These are phyloP conservation scores for Isichthys henryi DNA, from an alignment of 2,113 vertebrate species.

Conservation along the genomic window DNA sequence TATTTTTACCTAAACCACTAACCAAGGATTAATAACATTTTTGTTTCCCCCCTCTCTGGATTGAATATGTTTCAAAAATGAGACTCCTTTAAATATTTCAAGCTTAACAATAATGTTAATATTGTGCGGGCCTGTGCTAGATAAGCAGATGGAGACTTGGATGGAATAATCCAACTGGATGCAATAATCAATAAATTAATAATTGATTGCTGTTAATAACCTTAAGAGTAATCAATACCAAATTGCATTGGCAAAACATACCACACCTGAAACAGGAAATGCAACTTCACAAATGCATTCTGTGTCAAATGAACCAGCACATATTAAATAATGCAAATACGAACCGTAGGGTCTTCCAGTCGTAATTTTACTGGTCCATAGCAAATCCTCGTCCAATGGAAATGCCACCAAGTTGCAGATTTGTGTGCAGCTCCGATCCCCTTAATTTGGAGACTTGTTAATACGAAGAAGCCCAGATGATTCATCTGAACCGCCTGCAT, in stretches of 20 bases:
- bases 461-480: neutral
- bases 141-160: neutral
- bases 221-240: neutral
- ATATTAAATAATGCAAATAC: neutral
- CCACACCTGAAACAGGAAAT: neutral
- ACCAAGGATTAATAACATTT: neutral
- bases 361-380: neutral
- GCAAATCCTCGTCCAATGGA: neutral
- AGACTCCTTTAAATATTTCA: neutral
- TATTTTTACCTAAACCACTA: neutral
- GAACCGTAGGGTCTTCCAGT: neutral
- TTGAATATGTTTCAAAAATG: neutral
- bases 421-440: too few relatives aligned
- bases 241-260: neutral
- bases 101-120: neutral
- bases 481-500: neutral
- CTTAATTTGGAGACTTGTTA: constrained; percentile 2
- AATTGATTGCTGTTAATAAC: neutral
- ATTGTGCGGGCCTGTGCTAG: neutral
- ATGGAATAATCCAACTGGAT: neutral
- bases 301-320: neutral
- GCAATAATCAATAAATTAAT: neutral
- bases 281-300: neutral
- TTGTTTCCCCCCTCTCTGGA: too few relatives aligned
- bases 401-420: neutral